A percentile compares a stretch with the other conserved stretches of the same genome.
Evolutionary conservation across 2,797 vertebrate genomes (phyloP).

Genomic region (Sebastes kiyomatsui): DNA sequence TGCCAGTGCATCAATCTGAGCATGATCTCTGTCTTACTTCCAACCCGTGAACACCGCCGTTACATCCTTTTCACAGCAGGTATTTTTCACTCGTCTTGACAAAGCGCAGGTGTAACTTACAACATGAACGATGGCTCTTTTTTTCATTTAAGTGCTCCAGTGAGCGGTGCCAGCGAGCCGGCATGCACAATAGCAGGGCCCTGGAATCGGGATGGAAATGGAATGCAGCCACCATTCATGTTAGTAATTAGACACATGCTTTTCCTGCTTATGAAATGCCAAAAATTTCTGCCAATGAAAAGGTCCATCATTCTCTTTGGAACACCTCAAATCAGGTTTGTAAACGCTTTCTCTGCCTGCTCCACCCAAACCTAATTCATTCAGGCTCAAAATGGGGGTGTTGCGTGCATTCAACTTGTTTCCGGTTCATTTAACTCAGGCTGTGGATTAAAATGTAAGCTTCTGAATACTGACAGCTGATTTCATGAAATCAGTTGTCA

Average conservation of each 20-base stretch:
- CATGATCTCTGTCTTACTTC: not conserved
- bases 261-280: conserved; percentile 19
- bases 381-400: not conserved
- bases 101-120: conserved; percentile 9
- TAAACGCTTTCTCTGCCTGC: not conserved
- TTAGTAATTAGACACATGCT: conserved; percentile 28
- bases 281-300: not conserved
- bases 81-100: not conserved
- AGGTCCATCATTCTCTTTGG: not conserved
- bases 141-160: conserved; percentile 5
- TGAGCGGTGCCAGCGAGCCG: conserved; percentile 1
- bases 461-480: not conserved
- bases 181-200: conserved; percentile 7
- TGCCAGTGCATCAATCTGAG: not conserved
- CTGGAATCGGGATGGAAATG: conserved; percentile 24
- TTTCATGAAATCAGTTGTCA: not conserved
- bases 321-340: not conserved
- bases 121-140: not conserved
- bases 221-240: conserved; percentile 35
- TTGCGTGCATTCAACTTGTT: not conserved
- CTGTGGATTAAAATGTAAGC: not conserved
- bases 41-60: not conserved
- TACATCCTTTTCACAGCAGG: not conserved
- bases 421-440: not conserved
- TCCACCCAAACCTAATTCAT: not conserved